Evolutionary conservation across 2,797 vertebrate genomes (phyloP).

Genomic region (Microctenopoma stevenorrisi): DNA sequence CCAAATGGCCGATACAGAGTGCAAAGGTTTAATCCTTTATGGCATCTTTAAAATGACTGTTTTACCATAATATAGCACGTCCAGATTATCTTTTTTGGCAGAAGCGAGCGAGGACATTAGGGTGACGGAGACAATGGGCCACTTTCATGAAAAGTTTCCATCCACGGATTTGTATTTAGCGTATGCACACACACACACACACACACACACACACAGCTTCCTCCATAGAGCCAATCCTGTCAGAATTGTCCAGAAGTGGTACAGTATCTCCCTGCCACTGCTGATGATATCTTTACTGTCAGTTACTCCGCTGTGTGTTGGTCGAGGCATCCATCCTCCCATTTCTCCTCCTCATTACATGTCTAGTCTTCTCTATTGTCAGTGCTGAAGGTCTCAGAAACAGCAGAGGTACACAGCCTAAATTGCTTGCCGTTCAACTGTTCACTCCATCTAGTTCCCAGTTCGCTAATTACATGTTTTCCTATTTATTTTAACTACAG

Average conservation of each 20-base stretch:
- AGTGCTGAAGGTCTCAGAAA: conserved; percentile 1
- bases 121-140: background rate
- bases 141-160: conserved; percentile 5
- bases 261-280: conserved; percentile 19
- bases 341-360: conserved; percentile 4
- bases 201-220: conserved; percentile 15
- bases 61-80: conserved; percentile 16
- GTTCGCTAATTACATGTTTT: conserved; percentile 5
- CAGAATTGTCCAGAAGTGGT: conserved; percentile 20
- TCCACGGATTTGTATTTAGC: conserved; percentile 24
- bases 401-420: background rate
- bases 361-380: background rate
- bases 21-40: conserved; percentile 16
- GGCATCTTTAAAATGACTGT: conserved; percentile 3
- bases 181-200: background rate
- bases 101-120: conserved; percentile 11
- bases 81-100: background rate
- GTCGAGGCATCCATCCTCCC: conserved; percentile 20
- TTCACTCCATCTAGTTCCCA: background rate
- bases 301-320: conserved; percentile 25
- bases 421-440: background rate
- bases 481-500: background rate
- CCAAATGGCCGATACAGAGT: conserved; percentile 14
- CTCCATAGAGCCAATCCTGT: conserved; percentile 8
- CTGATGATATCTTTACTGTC: conserved; percentile 36